These are phyloP conservation scores for Aphis gossypii DNA, from an alignment of 1,140 invertebrate species.

Conservation along the genomic window DNA sequence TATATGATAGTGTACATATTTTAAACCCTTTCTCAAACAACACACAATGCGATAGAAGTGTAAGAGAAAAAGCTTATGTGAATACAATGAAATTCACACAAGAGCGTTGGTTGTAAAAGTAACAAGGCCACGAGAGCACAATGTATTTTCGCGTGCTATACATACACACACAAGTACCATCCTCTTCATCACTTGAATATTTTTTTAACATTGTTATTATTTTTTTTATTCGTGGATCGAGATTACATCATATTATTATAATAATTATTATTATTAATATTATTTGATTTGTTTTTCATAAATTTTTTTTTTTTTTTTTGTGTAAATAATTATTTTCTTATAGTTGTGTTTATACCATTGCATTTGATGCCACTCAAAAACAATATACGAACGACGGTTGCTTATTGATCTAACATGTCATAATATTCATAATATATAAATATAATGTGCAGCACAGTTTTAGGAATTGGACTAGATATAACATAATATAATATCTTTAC, in stretches of 20 bases:
- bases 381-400: neutral
- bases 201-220: too few species aligned
- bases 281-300: neutral
- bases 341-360: neutral
- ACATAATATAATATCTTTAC: neutral
- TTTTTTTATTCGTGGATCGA: neutral
- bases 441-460: neutral
- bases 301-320: neutral
- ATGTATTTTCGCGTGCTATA: neutral
- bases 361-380: neutral
- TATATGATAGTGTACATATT: neutral
- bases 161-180: neutral
- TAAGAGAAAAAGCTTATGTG: neutral
- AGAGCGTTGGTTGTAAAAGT: neutral
- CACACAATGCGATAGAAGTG: neutral
- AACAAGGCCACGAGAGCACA: constrained; percentile 26
- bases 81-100: constrained; percentile 1
- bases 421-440: too few species aligned
- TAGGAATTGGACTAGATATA: too few species aligned
- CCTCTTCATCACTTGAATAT: neutral
- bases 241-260: neutral
- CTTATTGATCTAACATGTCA: neutral
- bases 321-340: neutral
- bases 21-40: neutral
- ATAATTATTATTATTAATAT: neutral